Base-by-base conservation (phyloP, 1,140 invertebrate species). In the Aleiodes sp. region DNA sequence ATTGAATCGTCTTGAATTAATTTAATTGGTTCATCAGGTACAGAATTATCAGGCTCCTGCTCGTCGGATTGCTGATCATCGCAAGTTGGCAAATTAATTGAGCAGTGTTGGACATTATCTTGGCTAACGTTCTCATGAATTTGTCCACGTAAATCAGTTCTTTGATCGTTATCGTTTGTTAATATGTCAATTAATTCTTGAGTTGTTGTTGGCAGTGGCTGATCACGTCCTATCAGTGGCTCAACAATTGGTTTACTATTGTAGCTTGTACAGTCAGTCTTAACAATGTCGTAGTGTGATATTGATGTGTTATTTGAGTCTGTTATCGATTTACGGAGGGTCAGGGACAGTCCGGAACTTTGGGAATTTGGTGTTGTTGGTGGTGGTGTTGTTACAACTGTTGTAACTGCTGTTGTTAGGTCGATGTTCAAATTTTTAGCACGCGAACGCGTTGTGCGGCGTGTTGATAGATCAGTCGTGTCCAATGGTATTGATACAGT, bases 271-370 rank as follows among this genome's bases (percentile, higher is more conserved):
- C 78, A 79, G 60, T 85, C 84, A 82, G 84, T 84, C 82, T 85
- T 86, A 68, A 86, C 86, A 75, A 87, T 87, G 66, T 88, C 88
- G 43, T 89, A 87, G 75, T 90, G 89, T 70, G 88, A 88, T 73
- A 88, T 87, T 26, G 87, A 85, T 14, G 89, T 85, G 72, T 90
- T 87, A 70, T 87, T 87, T 56, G 88, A 87, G 71, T 85, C 84
- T 2, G 78, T 83, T 9, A 82, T 76, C 10, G 82, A 83, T 66
- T 86, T 86, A 61, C 84, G 78, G 56, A 86, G 71, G 1, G 84
- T 86, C 43, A 85, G 67, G 1, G 84, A 85, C 6, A 86, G 70
- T 0, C 83, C 84, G 43, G 82, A 79, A 62, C 75, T 76, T 21
- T 82, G 78, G 8, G 80, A 73, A 70, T 77, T 80, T 2, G 80